A percentile compares a stretch with the other conserved stretches of the same genome.
Conservation (phyloP, 2,888 invertebrate species). For the Sesia bembeciformis region DNA sequence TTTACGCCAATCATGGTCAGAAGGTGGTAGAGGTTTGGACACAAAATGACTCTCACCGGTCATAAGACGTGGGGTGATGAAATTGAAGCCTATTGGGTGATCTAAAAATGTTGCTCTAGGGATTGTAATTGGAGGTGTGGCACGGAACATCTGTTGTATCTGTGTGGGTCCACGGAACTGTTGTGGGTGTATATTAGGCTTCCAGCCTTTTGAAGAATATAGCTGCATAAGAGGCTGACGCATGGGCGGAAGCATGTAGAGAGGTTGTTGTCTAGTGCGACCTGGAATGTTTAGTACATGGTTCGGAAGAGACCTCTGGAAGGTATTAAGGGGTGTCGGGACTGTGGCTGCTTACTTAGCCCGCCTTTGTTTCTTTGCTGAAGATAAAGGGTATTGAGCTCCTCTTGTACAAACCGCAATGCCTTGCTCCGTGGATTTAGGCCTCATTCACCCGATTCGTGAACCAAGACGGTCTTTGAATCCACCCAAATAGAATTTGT, state of each 20-base stretch:
- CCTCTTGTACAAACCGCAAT: no score
- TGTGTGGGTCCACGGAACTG: not conserved
- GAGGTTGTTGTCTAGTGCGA: not conserved
- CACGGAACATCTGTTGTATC: conserved; percentile 2
- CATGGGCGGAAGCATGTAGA: not conserved
- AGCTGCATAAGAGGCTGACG: not conserved
- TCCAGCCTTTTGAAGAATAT: not conserved
- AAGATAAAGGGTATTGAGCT: no score
- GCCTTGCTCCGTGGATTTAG: conserved; percentile 2
- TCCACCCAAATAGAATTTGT: not conserved
- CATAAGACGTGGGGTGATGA: not conserved
- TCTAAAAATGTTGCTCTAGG: not conserved
- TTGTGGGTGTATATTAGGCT: not conserved
- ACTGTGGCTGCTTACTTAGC: no score
- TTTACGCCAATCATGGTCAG: conserved; percentile 11
- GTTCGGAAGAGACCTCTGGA: no score
- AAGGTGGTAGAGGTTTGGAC: not conserved
- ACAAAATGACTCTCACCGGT: not conserved
- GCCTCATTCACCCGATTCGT: not conserved
- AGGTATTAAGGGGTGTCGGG: no score
- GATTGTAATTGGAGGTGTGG: conserved; percentile 1
- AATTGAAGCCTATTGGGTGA: not conserved
- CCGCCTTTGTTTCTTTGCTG: no score
- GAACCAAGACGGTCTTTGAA: not conserved
- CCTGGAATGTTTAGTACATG: no score